Percentiles rank a stretch among this genome's conserved stretches.
Conservation (phyloP, 1,140 invertebrate genomes). For the Meloidogyne floridensis region DNA sequence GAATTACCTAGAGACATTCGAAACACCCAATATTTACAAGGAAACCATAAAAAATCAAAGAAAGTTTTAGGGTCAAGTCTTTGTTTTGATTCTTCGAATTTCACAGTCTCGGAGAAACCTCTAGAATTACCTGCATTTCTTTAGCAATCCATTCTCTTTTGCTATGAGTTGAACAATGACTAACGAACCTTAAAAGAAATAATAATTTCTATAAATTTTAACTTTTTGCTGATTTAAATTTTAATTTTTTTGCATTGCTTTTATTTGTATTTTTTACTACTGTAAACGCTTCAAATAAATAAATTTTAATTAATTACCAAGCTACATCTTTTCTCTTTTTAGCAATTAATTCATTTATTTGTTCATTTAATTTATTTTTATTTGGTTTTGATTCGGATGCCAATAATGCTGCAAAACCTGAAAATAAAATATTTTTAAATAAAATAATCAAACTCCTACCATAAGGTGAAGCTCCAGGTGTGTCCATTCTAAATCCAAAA, state of each 20-base stretch:
- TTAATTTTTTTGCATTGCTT: no score
- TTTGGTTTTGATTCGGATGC: constrained; percentile 39
- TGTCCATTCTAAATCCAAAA: constrained; percentile 55
- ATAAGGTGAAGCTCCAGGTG: constrained; percentile 55
- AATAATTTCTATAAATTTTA: not conserved
- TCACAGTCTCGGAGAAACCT: no score
- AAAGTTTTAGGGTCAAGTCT: no score
- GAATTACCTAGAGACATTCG: no score
- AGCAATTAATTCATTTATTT: constrained; percentile 36
- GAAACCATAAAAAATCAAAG: no score
- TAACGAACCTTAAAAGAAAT: constrained; percentile 63
- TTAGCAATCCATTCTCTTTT: constrained; percentile 47
- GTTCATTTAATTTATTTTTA: constrained; percentile 12
- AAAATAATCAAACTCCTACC: constrained; percentile 29
- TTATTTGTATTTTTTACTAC: no score
- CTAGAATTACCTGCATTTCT: constrained; percentile 41
- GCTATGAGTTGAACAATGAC: constrained; percentile 56
- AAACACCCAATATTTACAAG: no score
- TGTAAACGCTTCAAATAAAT: no score
- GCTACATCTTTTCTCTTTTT: constrained; percentile 67
- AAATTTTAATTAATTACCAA: constrained; percentile 31
- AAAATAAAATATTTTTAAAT: constrained; percentile 16
- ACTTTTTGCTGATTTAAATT: no score
- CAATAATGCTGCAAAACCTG: constrained; percentile 49
- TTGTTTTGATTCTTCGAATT: no score